Conservation (phyloP, 2,797 vertebrate genomes). For the Tamandua tetradactyla region DNA sequence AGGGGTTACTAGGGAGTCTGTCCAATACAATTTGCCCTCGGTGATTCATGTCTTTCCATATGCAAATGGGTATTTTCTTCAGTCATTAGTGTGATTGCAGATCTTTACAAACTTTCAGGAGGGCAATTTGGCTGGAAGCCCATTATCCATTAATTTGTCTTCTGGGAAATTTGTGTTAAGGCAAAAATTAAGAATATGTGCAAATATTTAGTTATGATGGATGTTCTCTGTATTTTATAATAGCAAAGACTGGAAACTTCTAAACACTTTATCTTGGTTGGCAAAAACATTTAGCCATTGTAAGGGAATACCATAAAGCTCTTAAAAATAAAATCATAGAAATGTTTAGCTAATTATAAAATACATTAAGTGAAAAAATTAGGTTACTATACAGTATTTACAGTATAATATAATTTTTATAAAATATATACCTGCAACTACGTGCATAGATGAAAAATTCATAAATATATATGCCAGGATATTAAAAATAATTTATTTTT, state of each 20-base stretch:
- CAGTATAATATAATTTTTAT: neutral
- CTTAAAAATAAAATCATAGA: neutral
- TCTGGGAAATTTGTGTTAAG: neutral
- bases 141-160: constrained; percentile 21
- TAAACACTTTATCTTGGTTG: neutral
- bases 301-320: neutral
- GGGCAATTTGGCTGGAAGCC: neutral
- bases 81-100: constrained; percentile 11
- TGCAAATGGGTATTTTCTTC: neutral
- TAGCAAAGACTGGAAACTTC: neutral
- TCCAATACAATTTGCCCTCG: neutral
- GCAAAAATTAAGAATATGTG: constrained; percentile 9
- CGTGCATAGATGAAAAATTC: neutral
- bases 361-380: neutral
- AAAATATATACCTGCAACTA: neutral
- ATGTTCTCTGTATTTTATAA: neutral
- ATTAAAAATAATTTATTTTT: constrained; percentile 1
- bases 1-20: neutral
- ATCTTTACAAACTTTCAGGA: constrained; percentile 16
- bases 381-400: neutral
- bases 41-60: neutral
- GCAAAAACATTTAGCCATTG: neutral
- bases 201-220: neutral
- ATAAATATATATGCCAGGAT: neutral
- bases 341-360: neutral